Conservation (phyloP, 2,113 vertebrate genomes). For the Syrmaticus mikado region DNA sequence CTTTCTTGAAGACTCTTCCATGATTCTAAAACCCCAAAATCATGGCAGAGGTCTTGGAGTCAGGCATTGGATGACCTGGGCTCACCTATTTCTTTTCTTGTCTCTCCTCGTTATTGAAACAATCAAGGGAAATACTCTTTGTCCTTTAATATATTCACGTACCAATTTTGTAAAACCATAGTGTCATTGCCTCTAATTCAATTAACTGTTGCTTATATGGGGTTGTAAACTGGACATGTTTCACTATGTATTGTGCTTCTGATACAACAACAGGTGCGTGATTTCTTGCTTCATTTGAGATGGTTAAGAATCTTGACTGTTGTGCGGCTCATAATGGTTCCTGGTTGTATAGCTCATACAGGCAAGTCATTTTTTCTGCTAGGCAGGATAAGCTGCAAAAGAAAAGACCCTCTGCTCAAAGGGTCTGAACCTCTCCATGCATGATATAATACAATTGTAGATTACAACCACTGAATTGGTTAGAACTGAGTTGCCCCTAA, state of each 20-base stretch:
- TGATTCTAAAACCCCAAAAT: background rate
- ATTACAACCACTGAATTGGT: background rate
- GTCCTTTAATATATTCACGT: background rate
- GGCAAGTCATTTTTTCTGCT: background rate
- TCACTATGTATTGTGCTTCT: background rate
- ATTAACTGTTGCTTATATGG: background rate
- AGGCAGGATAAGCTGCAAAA: background rate
- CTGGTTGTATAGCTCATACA: background rate
- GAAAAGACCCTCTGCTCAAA: background rate
- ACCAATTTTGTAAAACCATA: background rate
- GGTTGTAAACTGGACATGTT: background rate
- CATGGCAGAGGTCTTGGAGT: background rate
- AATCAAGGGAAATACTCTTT: background rate
- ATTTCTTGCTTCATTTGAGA: background rate
- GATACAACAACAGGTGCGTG: background rate
- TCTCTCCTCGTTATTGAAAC: background rate
- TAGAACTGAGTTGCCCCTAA: background rate
- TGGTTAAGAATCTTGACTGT: background rate
- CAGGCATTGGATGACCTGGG: background rate
- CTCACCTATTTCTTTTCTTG: background rate
- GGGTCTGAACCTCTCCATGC: background rate
- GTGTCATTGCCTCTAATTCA: conserved; percentile 8
- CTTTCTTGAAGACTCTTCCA: background rate
- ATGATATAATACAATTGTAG: background rate
- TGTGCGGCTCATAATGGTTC: background rate